Evolutionary conservation across 2,797 vertebrate species (phyloP).

Genomic region (Graptemys geographica): DNA sequence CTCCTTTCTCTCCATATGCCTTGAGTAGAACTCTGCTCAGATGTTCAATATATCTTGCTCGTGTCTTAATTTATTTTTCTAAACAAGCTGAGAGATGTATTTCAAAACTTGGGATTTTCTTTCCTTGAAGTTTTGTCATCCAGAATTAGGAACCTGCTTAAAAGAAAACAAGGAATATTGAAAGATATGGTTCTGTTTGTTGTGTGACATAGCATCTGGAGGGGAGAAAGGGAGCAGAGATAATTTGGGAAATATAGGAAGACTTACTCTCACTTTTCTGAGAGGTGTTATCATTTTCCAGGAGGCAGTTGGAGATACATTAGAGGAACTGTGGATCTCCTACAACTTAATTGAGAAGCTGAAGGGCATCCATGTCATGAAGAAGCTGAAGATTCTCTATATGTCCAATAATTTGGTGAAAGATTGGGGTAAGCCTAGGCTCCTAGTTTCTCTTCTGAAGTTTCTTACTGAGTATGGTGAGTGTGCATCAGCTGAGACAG

Average conservation of each 20-base stretch:
- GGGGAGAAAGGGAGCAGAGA: not conserved
- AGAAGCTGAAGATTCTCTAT: conserved; percentile 93
- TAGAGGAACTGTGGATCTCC: conserved; percentile 98
- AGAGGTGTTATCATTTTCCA: conserved; percentile 70
- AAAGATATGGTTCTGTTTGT: not conserved
- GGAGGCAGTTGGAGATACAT: conserved; percentile 93
- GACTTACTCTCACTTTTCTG: conserved; percentile 3
- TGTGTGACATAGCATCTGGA: not conserved
- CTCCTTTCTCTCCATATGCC: not conserved
- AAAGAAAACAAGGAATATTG: not conserved
- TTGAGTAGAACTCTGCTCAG: not conserved
- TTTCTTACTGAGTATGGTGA: not conserved
- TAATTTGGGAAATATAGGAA: not conserved
- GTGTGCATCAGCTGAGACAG: not conserved
- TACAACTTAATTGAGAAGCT: conserved; percentile 97
- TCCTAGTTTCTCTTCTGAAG: not conserved
- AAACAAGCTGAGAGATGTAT: not conserved
- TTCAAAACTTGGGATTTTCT: conserved; percentile 32
- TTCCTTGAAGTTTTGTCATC: not conserved
- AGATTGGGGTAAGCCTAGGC: conserved; percentile 91
- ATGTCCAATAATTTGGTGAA: conserved; percentile 99
- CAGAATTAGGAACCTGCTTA: conserved; percentile 12
- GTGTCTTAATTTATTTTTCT: not conserved
- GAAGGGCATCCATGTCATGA: conserved; percentile 93
- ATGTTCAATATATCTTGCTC: not conserved